phyloP scores from a whole-genome alignment of 2,888 invertebrate genomes.

The Tethea ocularis region DNA sequence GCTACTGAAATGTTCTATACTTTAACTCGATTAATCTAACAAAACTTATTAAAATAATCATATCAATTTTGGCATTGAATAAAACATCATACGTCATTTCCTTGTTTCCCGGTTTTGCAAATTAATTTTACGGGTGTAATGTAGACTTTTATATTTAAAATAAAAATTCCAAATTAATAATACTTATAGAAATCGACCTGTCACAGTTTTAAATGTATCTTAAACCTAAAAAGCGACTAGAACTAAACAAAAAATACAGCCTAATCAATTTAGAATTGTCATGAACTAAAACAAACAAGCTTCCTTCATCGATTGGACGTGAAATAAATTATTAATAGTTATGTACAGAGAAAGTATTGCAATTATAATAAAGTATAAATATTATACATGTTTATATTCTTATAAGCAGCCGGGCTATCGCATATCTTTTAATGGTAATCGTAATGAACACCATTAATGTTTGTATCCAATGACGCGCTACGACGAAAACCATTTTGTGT shows the following conservation, averaged over 20 bases:
- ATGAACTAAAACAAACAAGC: constrained; percentile 59
- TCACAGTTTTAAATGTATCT: constrained; percentile 42
- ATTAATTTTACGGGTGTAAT: not conserved
- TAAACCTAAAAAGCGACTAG: constrained; percentile 77
- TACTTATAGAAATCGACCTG: constrained; percentile 43
- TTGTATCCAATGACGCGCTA: too few relatives aligned
- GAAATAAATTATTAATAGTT: constrained; percentile 52
- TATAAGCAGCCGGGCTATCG: too few relatives aligned
- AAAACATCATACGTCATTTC: not conserved
- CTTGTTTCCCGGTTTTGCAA: not conserved
- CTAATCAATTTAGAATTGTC: constrained; percentile 69
- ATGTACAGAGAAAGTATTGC: constrained; percentile 52
- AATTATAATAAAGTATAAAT: constrained; percentile 26
- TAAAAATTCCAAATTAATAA: constrained; percentile 23
- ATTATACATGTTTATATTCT: constrained; percentile 26
- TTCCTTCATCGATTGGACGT: constrained; percentile 30
- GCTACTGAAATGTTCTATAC: not conserved
- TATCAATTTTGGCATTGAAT: constrained; percentile 7
- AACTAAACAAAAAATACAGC: constrained; percentile 71
- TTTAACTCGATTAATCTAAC: not conserved
- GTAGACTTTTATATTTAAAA: not conserved
- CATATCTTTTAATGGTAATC: too few relatives aligned
- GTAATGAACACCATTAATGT: too few relatives aligned
- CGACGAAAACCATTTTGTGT: too few relatives aligned
- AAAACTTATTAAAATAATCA: constrained; percentile 8